Evolutionary conservation across 2,113 vertebrate species (phyloP).

Genomic region (Pitta sordida): DNA sequence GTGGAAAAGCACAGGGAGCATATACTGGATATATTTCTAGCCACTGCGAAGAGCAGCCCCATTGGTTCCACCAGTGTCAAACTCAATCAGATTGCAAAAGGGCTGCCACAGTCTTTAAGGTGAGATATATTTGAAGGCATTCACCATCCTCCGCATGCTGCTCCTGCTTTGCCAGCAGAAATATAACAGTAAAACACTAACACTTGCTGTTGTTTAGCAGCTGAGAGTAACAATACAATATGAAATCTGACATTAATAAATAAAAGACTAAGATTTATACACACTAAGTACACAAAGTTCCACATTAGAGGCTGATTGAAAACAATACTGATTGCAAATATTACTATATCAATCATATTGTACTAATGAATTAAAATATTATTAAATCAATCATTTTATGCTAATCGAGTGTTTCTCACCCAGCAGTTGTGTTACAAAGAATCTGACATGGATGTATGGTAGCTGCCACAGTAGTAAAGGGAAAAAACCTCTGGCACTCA

Average conservation of each 20-base stretch:
- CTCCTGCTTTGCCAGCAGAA: neutral
- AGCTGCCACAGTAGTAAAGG: no score
- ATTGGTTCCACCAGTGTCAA: neutral
- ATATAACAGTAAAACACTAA: neutral
- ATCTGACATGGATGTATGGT: neutral
- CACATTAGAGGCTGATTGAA: neutral
- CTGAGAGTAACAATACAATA: neutral
- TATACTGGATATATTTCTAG: neutral
- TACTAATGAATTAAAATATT: neutral
- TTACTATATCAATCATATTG: neutral
- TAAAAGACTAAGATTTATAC: neutral
- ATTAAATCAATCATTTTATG: neutral
- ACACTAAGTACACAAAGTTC: neutral
- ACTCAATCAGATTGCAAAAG: neutral
- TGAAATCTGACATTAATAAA: neutral
- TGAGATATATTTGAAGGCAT: neutral
- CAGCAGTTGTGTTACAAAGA: neutral
- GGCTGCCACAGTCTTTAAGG: neutral
- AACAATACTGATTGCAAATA: neutral
- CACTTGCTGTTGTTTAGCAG: fast-evolving
- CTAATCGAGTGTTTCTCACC: neutral
- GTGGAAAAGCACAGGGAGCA: neutral
- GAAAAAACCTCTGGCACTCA: no score
- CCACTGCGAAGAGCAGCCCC: neutral
- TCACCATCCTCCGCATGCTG: fast-evolving